Conservation (phyloP, 2,113 vertebrate genomes). For the Sminthopsis crassicaudata region DNA sequence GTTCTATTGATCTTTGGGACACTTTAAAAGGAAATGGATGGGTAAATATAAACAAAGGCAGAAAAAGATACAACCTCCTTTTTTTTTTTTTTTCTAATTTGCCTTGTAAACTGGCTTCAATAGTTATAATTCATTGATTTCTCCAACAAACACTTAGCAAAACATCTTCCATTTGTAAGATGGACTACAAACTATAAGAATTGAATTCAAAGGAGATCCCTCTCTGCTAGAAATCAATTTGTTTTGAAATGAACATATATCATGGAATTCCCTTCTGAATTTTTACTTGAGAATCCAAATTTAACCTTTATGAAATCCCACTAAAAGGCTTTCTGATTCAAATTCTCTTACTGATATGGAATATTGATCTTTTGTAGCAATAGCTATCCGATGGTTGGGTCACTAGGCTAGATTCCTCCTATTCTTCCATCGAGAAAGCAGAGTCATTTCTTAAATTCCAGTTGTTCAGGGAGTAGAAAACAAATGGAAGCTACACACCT, state of each 20-base stretch:
- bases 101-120: neutral
- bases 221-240: neutral
- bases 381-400: neutral
- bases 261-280: neutral
- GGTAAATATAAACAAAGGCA: neutral
- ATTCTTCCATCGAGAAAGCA: neutral
- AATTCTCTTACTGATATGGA: neutral
- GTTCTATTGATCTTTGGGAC: neutral
- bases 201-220: neutral
- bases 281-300: conserved; percentile 13
- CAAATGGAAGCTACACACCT: conserved; percentile 73
- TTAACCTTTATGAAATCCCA: neutral
- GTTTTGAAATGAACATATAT: neutral
- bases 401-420: neutral
- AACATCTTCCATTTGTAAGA: neutral
- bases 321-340: neutral
- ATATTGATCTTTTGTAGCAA: neutral
- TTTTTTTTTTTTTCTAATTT: conserved; percentile 4
- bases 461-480: neutral
- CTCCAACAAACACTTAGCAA: neutral
- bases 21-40: neutral
- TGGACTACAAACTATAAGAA: neutral
- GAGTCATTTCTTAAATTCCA: neutral
- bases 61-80: neutral
- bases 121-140: neutral